Evolutionary conservation across 2,888 invertebrate species (phyloP), one percentile per base, ranked within the genome.

Genomic region (Alentia gelatinosa): DNA sequence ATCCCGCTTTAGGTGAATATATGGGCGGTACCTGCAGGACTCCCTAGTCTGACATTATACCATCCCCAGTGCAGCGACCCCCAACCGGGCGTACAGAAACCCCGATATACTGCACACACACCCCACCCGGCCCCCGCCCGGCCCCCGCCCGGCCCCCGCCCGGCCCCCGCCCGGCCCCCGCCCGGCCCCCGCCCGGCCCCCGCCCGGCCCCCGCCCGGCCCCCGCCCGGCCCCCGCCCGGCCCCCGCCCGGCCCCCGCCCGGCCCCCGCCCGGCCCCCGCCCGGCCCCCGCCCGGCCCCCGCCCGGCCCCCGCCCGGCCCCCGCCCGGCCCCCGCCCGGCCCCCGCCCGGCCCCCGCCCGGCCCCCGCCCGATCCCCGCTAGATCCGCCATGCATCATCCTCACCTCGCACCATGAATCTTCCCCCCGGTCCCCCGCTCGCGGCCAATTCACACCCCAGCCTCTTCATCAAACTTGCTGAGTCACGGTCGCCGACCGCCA

Each of bases 381-480:
- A 75, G 37, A 35, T 75, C 75, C 75, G 19, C 37, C 83, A 39
- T 42, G 3, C 83, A 39, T 26, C 83, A 39, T 42, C 26, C 42
- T 39, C 83, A 37, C 1, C 39, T 39, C 37, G 0, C 83, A 40
- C 83, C n/a, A 5, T 33, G 15, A 9, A 15, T 26, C n/a, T 7
- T 40, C 42, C 42, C 83, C 83, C 42, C 83, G 37, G 23, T 26
- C 5, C 83, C 42, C 12, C 83, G 23, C 39, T 26, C 26, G 1
- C 79, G 3, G 5, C 83, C 12, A 26, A n/a, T 30, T 7, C 42
- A n/a, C 83, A 83, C 68, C 68, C 68, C 4, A 4, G 30, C 30
- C 30, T 30, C 68, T 68, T 68, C 68, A 68, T 68, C 68, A 68
- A 68, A 68, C 30, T 68, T 68, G 68, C 68, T 26, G 68, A 83